Evolutionary conservation across 2,797 vertebrate species (phyloP).

Genomic region (Sebastiscus albofasciatus): DNA sequence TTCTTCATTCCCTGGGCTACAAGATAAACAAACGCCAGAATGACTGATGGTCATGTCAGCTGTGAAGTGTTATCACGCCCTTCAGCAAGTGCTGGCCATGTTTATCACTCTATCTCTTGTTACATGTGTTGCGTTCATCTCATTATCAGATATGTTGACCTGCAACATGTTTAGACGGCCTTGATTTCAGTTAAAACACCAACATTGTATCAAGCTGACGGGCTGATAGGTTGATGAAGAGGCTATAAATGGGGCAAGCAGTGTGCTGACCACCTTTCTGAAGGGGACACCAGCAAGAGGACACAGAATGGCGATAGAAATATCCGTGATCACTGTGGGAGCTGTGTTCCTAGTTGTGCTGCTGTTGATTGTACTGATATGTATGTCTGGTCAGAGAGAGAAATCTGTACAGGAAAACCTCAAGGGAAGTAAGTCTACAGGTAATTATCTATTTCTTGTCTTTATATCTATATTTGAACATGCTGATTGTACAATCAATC

Average conservation of each 20-base stretch:
- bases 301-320: constrained; percentile 50
- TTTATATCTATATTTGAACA: neutral
- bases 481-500: neutral
- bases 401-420: constrained; percentile 28
- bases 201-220: constrained; percentile 1
- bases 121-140: constrained; percentile 10
- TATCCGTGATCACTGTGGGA: constrained; percentile 60
- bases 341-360: constrained; percentile 62
- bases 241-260: constrained; percentile 63
- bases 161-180: constrained; percentile 71
- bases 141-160: constrained; percentile 25
- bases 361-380: constrained; percentile 56
- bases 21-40: constrained; percentile 18
- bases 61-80: constrained; percentile 54
- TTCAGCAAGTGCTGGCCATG: constrained; percentile 38
- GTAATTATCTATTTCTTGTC: constrained; percentile 16
- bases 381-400: constrained; percentile 28
- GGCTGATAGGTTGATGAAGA: neutral
- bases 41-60: constrained; percentile 13
- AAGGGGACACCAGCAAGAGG: constrained; percentile 3
- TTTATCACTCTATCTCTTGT: constrained; percentile 29
- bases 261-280: constrained; percentile 22
- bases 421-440: constrained; percentile 35
- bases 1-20: neutral
- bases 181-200: constrained; percentile 60